Evolutionary conservation across 2,888 invertebrate species (phyloP).

Genomic region (Drosophila nr. perissopoda): DNA sequence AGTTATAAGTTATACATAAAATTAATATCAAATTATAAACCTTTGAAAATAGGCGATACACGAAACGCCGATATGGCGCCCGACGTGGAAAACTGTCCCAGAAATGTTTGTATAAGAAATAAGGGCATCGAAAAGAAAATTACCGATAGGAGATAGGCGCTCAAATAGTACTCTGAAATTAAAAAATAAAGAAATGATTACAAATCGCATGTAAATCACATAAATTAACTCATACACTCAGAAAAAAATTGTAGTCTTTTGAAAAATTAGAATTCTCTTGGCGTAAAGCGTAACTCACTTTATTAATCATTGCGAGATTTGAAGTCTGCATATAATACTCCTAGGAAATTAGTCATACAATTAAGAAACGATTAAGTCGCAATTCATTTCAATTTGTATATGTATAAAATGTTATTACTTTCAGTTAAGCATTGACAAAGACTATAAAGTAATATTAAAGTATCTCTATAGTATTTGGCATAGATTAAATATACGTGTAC

Average conservation of each 20-base stretch:
- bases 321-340: background rate
- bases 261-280: background rate
- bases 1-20: background rate
- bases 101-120: conserved; percentile 93
- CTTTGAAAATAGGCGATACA: conserved; percentile 94
- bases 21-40: conserved; percentile 84
- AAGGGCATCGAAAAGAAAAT: conserved; percentile 88
- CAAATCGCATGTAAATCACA: background rate
- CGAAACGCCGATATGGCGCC: conserved; percentile 93
- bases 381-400: background rate
- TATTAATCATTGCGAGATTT: background rate
- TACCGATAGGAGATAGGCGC: conserved; percentile 76
- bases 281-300: background rate
- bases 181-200: background rate
- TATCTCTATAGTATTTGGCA: background rate
- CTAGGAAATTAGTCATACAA: background rate
- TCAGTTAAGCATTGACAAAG: background rate
- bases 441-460: background rate
- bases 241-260: background rate
- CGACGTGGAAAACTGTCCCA: conserved; percentile 93
- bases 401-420: background rate
- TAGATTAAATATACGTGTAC: background rate
- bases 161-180: conserved; percentile 74
- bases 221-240: conserved; percentile 4
- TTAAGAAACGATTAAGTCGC: background rate